phyloP scores from a whole-genome alignment of 2,888 invertebrate genomes.

The Pollenia amentaria region DNA sequence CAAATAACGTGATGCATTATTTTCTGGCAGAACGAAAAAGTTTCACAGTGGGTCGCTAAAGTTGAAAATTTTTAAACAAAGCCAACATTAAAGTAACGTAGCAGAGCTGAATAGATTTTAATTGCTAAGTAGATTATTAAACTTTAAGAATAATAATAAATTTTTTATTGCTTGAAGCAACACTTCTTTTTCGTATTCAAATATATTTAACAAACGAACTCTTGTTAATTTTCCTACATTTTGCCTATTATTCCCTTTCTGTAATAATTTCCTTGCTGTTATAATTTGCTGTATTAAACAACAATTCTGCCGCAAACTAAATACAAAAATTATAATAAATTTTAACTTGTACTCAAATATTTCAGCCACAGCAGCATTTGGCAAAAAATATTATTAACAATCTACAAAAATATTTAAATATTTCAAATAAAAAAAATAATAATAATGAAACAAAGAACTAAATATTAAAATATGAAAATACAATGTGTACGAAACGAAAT shows the following conservation, averaged over 20 bases:
- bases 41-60: not conserved
- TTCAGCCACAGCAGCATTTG: constrained; percentile 46
- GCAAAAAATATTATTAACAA: constrained; percentile 53
- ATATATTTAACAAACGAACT: too few relatives aligned
- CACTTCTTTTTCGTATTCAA: too few relatives aligned
- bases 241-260: not conserved
- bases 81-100: too few relatives aligned
- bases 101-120: too few relatives aligned
- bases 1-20: not conserved
- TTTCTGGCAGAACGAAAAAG: not conserved
- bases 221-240: too few relatives aligned
- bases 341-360: constrained; percentile 28
- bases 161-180: too few relatives aligned
- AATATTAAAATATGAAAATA: constrained; percentile 33
- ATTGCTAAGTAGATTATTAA: too few relatives aligned
- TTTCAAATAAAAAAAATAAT: not conserved
- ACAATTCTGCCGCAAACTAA: constrained; percentile 2
- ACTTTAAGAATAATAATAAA: too few relatives aligned
- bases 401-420: constrained; percentile 49
- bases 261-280: too few relatives aligned
- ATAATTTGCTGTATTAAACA: constrained; percentile 2
- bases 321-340: constrained; percentile 36
- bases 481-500: constrained; percentile 43
- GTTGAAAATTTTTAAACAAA: too few relatives aligned
- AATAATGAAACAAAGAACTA: not conserved